Base-by-base conservation (phyloP, 2,888 invertebrate species). In the Pyrgus malvae region DNA sequence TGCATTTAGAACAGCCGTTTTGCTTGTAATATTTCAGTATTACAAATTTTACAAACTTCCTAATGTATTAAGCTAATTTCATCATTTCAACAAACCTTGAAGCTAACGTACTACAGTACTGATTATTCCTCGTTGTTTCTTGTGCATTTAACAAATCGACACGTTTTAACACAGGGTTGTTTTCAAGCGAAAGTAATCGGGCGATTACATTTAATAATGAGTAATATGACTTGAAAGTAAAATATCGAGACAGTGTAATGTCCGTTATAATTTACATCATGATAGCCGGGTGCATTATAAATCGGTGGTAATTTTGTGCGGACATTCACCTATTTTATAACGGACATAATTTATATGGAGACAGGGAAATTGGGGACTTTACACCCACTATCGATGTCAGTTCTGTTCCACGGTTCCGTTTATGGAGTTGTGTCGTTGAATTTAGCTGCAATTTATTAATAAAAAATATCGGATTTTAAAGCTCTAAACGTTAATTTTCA, bases 171-270 rank as follows among this genome's bases (percentile, higher is more conserved):
- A n/a, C n/a, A n/a, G n/a, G n/a, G n/a, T n/a, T n/a, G n/a, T n/a
- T n/a, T 35, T 14, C 9, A 12, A 16, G 6, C 16, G 8, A 14
- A 33, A 33, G 19, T 31, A 45, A 45, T 45, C 31, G 31, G 8
- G 17, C 21, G 27, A 44, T 45, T 45, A 45, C 21, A 8, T 21
- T 45, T 27, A 45, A 45, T 27, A 42, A 42, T 45, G 45, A 27
- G 33, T 42, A 45, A 21, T 31, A 19, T 21, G 31, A 12, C 31
- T 31, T 16, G 16, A n/a, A 16, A 2, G 17, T n/a, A 19, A 45
- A 45, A 31, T 41, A 12, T 19, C 29, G n/a, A 16, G 38, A n/a
- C 38, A n/a, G 38, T 14, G 29, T 45, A 31, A 45, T 45, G 12
- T 12, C 31, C 12, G 45, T 21, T 19, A 45, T 45, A 8, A 45